These are phyloP conservation scores for Epizoanthus rinbou DNA, from an alignment of 92 coral and sea anemone species.

Conservation along the genomic window DNA sequence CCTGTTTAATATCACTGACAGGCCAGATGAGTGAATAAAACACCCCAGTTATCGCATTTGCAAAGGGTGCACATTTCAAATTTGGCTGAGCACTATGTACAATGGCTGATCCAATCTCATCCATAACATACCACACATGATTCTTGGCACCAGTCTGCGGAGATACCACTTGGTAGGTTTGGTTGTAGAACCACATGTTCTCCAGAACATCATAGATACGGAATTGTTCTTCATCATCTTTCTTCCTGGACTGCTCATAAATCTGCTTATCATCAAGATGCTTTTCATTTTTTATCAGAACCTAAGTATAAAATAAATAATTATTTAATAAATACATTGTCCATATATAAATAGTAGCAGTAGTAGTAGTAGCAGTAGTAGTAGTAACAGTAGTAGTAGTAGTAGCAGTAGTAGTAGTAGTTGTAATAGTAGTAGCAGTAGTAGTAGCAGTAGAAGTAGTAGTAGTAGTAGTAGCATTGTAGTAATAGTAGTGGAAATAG, in stretches of 20 bases:
- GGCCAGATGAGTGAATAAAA: constrained; percentile 83
- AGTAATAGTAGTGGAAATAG: too few relatives aligned
- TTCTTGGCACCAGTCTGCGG: constrained; percentile 63
- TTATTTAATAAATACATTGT: too few relatives aligned
- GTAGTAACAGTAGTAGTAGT: too few relatives aligned
- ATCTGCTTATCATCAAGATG: constrained; percentile 77
- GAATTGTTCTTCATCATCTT: constrained; percentile 44
- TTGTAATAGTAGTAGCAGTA: too few relatives aligned
- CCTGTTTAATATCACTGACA: constrained; percentile 54
- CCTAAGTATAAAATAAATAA: constrained; percentile 39
- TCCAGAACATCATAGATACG: constrained; percentile 50
- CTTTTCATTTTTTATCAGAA: constrained; percentile 69
- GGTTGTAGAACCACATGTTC: constrained; percentile 84
- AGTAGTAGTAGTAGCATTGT: too few relatives aligned
- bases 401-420: too few relatives aligned
- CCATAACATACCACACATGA: constrained; percentile 83
- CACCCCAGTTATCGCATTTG: constrained; percentile 70
- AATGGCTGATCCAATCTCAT: constrained; percentile 78
- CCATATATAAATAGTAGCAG: too few relatives aligned
- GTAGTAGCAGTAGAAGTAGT: too few relatives aligned
- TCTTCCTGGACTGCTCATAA: constrained; percentile 62
- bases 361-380: too few relatives aligned
- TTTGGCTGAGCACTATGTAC: constrained; percentile 69
- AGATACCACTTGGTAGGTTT: constrained; percentile 77
- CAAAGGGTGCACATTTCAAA: constrained; percentile 81